Conservation (phyloP, 2,113 vertebrate species). For the Chlamydotis undulata region DNA sequence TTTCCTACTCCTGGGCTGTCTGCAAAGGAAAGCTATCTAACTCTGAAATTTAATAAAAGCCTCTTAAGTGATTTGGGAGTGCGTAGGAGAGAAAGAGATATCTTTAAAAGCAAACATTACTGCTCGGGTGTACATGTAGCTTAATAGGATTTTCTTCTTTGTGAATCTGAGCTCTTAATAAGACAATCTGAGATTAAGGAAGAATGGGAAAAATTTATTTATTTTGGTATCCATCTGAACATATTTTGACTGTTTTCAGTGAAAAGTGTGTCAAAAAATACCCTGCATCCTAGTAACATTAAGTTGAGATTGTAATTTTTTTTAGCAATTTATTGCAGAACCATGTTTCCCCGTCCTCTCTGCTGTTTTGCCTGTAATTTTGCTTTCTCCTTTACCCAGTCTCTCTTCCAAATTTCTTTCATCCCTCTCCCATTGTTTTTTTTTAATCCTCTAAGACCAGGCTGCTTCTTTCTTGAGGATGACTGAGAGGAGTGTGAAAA, state of each 20-base stretch:
- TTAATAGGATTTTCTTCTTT: slow-evolving; percentile 46
- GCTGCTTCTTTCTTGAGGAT: background rate
- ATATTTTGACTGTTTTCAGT: background rate
- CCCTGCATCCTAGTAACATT: background rate
- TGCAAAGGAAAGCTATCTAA: slow-evolving; percentile 55
- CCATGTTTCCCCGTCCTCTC: background rate
- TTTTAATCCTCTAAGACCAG: background rate
- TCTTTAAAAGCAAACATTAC: slow-evolving; percentile 60
- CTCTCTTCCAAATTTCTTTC: background rate
- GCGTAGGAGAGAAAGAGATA: slow-evolving; percentile 35
- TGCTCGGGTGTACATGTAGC: slow-evolving; percentile 42
- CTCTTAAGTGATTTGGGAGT: slow-evolving; percentile 68
- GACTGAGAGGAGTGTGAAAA: slow-evolving; percentile 33
- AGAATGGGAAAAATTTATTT: slow-evolving; percentile 3
- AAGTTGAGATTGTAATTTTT: background rate
- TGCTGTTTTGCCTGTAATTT: background rate
- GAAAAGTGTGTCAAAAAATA: background rate
- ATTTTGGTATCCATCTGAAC: background rate
- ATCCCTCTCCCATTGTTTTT: background rate
- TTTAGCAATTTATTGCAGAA: background rate
- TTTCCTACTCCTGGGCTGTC: slow-evolving; percentile 51
- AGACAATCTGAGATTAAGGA: slow-evolving; percentile 14
- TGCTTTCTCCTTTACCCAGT: background rate
- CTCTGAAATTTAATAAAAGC: slow-evolving; percentile 71
- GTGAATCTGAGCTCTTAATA: slow-evolving; percentile 58